These are phyloP conservation scores for Eolophus roseicapilla DNA, from an alignment of 2,113 vertebrate species.

Conservation along the genomic window DNA sequence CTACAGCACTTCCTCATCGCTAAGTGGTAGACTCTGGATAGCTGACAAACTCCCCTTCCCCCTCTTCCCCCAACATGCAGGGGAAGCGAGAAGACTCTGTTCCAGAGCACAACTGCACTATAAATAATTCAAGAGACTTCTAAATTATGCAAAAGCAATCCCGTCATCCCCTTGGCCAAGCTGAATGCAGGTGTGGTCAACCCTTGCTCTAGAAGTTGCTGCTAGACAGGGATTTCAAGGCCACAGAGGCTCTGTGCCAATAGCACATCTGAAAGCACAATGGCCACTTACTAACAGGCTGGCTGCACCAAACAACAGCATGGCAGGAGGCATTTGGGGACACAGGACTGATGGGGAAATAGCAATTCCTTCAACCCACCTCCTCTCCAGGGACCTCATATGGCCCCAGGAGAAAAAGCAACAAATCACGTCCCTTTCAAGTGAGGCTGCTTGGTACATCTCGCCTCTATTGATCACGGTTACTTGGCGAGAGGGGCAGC, in stretches of 20 bases:
- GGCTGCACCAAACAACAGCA: not conserved
- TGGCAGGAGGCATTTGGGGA: not conserved
- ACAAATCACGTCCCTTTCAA: not conserved
- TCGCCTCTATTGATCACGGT: rapidly evolving
- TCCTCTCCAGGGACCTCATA: not conserved
- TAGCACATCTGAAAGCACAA: not conserved
- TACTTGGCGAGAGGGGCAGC: not conserved
- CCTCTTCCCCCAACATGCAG: not conserved
- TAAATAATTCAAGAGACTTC: conserved; percentile 54
- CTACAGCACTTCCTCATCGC: not conserved
- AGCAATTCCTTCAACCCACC: not conserved
- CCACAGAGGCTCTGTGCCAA: not conserved
- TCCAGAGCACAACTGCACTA: conserved; percentile 45
- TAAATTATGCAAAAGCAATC: conserved; percentile 70
- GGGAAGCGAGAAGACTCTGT: conserved; percentile 43
- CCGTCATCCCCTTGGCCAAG: not conserved
- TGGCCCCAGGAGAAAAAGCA: not conserved
- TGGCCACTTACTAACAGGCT: not conserved
- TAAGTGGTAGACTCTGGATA: not conserved
- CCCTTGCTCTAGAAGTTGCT: conserved; percentile 26
- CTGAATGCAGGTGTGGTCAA: conserved; percentile 52
- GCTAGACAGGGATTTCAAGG: conserved; percentile 16
- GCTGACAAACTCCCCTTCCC: conserved; percentile 4
- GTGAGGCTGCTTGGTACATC: not conserved
- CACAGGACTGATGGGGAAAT: not conserved